Evolutionary conservation across 2,797 vertebrate genomes (phyloP), one percentile per base, ranked within the genome.

Genomic region (Neoniphon sammara): DNA sequence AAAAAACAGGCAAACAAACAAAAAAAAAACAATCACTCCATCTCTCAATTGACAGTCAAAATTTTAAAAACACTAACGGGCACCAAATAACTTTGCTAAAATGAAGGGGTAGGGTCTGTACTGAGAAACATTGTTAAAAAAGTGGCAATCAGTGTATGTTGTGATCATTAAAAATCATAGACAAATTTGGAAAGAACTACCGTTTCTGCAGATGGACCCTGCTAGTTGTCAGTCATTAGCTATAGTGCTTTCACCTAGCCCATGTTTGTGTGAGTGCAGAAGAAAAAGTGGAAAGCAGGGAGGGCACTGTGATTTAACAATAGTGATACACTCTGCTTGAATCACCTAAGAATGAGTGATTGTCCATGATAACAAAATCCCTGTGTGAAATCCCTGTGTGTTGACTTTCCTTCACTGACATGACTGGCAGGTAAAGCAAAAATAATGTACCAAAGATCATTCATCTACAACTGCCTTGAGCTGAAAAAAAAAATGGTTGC

Each of bases 61-160:
- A 54, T 0, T 73, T 78, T 75, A 69, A 80, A 83, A 86, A 71
- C 23, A 66, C 12, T 7, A 55, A 66, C 8, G 83, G 73, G 70
- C 72, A 85, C 39, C 1, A 23, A 18, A 73, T 80, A 54, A 7
- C 31, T 18, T 34, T 36, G 25, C 6, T 11, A 50, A 78, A n/a
- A 84, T 72, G 23, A 42, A 63, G 18, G 72, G 78, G 63, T 66
- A 25, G 50, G 10, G 21, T 71, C 42, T 30, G 34, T 23, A 76
- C 23, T 11, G 10, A 73, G 8, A 31, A 56, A 62, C 20, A 1
- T 2, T 9, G 8, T 50, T 50, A 2, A 20, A 70, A 20, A 68
- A 77, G 50, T 25, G 21, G 20, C 46, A 57, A 18, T 44, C 6
- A 15, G 36, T 54, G 10, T 64, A 70, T 75, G 20, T 25, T 58